These are phyloP conservation scores for Ambastaia sidthimunki DNA, from an alignment of 2,797 vertebrate species.

Conservation along the genomic window DNA sequence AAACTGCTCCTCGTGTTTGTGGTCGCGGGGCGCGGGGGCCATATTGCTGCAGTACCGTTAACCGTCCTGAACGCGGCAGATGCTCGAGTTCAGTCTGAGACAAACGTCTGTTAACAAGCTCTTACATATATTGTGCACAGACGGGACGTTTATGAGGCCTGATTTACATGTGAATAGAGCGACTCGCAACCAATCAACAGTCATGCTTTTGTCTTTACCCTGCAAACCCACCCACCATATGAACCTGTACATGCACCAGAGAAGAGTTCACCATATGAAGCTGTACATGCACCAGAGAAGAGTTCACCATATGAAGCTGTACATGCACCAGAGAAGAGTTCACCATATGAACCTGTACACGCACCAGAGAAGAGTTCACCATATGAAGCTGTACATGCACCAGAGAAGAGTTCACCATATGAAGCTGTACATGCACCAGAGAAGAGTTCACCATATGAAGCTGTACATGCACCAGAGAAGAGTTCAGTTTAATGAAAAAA, in stretches of 20 bases:
- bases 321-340: too few species aligned
- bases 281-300: too few species aligned
- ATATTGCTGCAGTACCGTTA: conserved; percentile 78
- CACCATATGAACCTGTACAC: too few species aligned
- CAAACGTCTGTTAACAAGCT: conserved; percentile 64
- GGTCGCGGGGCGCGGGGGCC: conserved; percentile 78
- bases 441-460: too few species aligned
- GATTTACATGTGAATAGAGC: conserved; percentile 82
- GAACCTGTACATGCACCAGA: conserved; percentile 12
- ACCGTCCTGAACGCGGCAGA: conserved; percentile 70
- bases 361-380: too few species aligned
- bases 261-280: too few species aligned
- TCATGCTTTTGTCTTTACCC: conserved; percentile 69
- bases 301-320: too few species aligned
- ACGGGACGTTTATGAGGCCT: conserved; percentile 69
- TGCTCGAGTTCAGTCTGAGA: conserved; percentile 72
- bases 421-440: too few species aligned
- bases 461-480: too few species aligned
- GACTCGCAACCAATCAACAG: conserved; percentile 67
- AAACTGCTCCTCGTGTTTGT: conserved; percentile 69
- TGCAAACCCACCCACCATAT: conserved; percentile 34
- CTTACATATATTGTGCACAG: conserved; percentile 61
- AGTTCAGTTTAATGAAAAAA: too few species aligned
- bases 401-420: too few species aligned
- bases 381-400: too few species aligned